phyloP scores from a whole-genome alignment of 1,140 invertebrate genomes.

The Zaprionus capensis region DNA sequence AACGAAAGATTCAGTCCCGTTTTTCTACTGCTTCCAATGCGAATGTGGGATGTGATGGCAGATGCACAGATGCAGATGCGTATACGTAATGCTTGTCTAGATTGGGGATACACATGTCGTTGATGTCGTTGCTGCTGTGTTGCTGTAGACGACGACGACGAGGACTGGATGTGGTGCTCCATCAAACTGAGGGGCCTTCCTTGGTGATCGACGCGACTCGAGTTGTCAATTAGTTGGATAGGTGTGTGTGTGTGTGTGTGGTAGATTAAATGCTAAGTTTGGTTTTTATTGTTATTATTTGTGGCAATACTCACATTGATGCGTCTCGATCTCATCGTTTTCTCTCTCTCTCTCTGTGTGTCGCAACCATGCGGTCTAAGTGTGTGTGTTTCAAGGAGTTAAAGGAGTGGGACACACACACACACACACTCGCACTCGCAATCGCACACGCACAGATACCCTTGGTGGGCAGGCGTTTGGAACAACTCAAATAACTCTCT shows the following conservation, averaged over 20 bases:
- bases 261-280: conserved; percentile 48
- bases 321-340: conserved; percentile 41
- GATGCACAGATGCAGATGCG: neutral
- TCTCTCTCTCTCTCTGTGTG: conserved; percentile 31
- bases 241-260: conserved; percentile 18
- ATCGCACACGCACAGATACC: conserved; percentile 37
- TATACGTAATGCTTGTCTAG: neutral
- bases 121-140: neutral
- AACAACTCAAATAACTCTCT: conserved; percentile 53
- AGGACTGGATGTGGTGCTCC: neutral
- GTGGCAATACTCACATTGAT: conserved; percentile 55
- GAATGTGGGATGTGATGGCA: neutral
- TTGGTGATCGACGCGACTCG: neutral
- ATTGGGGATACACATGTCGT: neutral
- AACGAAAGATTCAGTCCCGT: neutral
- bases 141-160: neutral
- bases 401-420: conserved; percentile 51
- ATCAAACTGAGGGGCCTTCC: neutral
- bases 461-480: conserved; percentile 44
- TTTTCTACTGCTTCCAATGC: conserved; percentile 1
- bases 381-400: conserved; percentile 54
- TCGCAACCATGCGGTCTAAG: conserved; percentile 48
- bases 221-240: neutral
- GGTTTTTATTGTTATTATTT: conserved; percentile 46
- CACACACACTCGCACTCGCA: neutral